These are phyloP conservation scores for Oceanodroma leucorhoa DNA, from an alignment of 2,797 vertebrate genomes.

Conservation along the genomic window DNA sequence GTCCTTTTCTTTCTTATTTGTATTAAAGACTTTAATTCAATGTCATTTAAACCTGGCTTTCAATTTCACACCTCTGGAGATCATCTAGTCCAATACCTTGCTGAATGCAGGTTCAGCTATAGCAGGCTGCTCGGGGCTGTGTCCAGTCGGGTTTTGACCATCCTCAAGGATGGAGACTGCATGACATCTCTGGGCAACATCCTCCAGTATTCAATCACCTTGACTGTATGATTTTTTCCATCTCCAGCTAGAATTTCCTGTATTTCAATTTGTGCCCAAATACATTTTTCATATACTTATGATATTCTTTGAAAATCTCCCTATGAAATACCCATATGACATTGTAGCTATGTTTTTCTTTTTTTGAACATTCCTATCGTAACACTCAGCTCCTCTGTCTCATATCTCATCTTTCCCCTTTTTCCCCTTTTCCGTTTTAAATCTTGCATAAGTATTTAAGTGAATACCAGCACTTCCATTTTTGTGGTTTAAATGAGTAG, in stretches of 20 bases:
- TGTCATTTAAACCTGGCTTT: background rate
- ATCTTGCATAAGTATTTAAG: background rate
- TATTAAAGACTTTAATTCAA: background rate
- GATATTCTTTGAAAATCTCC: background rate
- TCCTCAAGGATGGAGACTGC: background rate
- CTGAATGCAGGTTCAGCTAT: background rate
- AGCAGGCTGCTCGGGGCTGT: rapidly evolving
- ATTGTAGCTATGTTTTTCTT: background rate
- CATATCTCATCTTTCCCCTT: background rate
- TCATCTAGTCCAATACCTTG: background rate
- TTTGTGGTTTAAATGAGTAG: background rate
- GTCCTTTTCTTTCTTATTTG: background rate
- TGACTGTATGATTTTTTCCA: background rate
- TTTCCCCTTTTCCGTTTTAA: background rate
- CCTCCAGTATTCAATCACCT: background rate
- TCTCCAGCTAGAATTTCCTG: background rate
- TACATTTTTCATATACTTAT: background rate
- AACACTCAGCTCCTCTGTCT: background rate
- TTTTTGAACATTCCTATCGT: background rate
- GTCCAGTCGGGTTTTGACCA: background rate
- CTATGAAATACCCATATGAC: background rate
- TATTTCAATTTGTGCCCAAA: background rate
- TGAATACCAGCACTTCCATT: background rate
- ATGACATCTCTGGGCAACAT: background rate
- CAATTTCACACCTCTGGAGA: background rate